Evolutionary conservation across 2,797 vertebrate genomes (phyloP), one percentile per base, ranked within the genome.

Genomic region (Schizopygopsis malacanthus): DNA sequence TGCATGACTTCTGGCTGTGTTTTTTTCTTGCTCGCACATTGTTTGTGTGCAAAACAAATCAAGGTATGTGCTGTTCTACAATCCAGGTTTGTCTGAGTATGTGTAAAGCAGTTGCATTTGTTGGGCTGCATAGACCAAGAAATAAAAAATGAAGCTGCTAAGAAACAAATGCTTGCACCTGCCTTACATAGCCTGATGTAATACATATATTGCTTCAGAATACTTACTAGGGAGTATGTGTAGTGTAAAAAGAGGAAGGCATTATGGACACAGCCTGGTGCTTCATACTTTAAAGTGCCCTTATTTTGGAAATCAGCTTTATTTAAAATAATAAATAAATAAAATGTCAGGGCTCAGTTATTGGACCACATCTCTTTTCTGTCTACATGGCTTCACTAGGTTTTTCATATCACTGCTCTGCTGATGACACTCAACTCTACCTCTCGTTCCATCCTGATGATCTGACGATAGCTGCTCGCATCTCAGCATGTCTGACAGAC

Each of bases 51-150:
- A 15, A 72, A 85, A 72, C 6, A 56, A 79, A 47, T 54, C 16
- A 28, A 70, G 7, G 33, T 16, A 13, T 9, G 12, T 8, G 25
- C 5, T 33, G 83, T 84, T 84, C 37, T 67, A 15, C 67, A 61
- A 63, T 3, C 25, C 77, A 85, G 52, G 65, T 79, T 52, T 70
- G 63, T 72, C 41, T 43, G 18, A 83, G 52, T 39, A 16, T 11
- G 43, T 83, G 25, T 63, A 76, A 65, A 52, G 4, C 45, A 75
- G 41, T 39, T 63, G 41, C 39, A 75, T 61, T 78, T 84, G 75
- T 79, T 43, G 6, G 4, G 37, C 37, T 45, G 37, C 63, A 54
- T 20, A 70, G 7, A 45, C 16, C 18, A 79, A n/a, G 16, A 43
- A 70, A 79, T 84, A 70, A 78, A 59, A 54, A 75, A 77, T 65